Base-by-base conservation (phyloP, 2,888 invertebrate genomes). In the Stegana nigrithorax region DNA sequence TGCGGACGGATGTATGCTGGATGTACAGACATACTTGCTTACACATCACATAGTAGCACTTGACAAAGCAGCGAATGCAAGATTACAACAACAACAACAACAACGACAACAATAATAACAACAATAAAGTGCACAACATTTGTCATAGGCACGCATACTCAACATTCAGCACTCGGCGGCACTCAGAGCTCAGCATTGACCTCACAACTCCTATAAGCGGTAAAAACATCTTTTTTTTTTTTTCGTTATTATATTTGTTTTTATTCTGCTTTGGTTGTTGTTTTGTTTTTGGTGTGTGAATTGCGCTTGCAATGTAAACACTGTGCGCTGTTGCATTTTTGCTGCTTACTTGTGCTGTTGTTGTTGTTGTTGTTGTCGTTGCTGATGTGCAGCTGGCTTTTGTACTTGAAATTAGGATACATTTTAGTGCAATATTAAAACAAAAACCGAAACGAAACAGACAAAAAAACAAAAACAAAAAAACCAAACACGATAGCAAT, bases 131-230 rank as follows among this genome's bases (percentile, higher is more conserved):
- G 17, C 50, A 67, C 62, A 58, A 29, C 63, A 65, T 51, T 59
- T 67, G 50, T 42, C 62, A 42, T 73, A 68, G 68, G n/a, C n/a
- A n/a, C 66, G 68, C 63, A 71, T 32, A 32, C 23, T 21, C 53
- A 59, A n/a, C n/a, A n/a, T n/a, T n/a, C 57, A 62, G 50, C 62
- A 63, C 26, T 63, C 71, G 69, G n/a, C n/a, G n/a, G n/a, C n/a
- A n/a, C n/a, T n/a, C n/a, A n/a, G n/a, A n/a, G n/a, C n/a, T n/a
- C 79, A 80, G 70, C 80, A 81, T 81, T 81, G 80, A 81, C 80
- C 80, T 80, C 79, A 78, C 75, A 81, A 74, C 80, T 79, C 77
- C 81, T 80, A 80, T 81, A 80, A 81, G 80, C 78, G 81, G 76
- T 79, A 81, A 80, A 78, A 80, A 80, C 80, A 75, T 81, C 81